These are phyloP conservation scores for Rhopilema esculentum DNA, from an alignment of 30 jellyfish, hydroid and myxozoan species.

Conservation along the genomic window DNA sequence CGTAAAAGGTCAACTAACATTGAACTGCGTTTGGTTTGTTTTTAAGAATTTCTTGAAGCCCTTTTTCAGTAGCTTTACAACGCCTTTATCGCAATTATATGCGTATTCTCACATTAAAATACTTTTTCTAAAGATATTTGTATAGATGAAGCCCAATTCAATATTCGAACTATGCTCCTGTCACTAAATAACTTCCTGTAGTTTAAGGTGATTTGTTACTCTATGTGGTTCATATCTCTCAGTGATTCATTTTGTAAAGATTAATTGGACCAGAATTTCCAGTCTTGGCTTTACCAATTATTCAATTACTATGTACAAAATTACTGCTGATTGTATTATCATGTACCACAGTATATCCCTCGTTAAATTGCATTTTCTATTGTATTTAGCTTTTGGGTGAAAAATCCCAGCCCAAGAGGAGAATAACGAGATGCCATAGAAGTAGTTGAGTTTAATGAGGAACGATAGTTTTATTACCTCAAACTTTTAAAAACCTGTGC, in stretches of 20 bases:
- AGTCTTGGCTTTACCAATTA: no score
- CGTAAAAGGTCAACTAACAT: not conserved
- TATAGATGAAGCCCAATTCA: no score
- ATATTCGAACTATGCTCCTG: no score
- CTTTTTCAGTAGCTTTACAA: not conserved
- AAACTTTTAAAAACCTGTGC: not conserved
- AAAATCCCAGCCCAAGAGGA: not conserved
- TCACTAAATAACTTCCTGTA: no score
- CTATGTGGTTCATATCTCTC: not conserved
- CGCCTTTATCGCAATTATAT: not conserved
- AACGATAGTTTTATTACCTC: not conserved
- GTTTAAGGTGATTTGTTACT: no score
- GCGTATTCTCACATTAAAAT: no score
- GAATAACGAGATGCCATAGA: not conserved
- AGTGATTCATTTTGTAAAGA: not conserved
- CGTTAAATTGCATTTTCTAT: not conserved
- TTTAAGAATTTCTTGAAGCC: no score
- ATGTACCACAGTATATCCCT: not conserved
- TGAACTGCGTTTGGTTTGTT: not conserved
- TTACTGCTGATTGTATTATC: not conserved
- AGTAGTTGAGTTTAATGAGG: not conserved
- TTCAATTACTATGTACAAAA: not conserved
- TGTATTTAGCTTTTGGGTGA: not conserved
- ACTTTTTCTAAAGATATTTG: no score
- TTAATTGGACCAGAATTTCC: not conserved